Conservation (phyloP, 2,888 invertebrate genomes). For the Pachycephus smyrnensis region DNA sequence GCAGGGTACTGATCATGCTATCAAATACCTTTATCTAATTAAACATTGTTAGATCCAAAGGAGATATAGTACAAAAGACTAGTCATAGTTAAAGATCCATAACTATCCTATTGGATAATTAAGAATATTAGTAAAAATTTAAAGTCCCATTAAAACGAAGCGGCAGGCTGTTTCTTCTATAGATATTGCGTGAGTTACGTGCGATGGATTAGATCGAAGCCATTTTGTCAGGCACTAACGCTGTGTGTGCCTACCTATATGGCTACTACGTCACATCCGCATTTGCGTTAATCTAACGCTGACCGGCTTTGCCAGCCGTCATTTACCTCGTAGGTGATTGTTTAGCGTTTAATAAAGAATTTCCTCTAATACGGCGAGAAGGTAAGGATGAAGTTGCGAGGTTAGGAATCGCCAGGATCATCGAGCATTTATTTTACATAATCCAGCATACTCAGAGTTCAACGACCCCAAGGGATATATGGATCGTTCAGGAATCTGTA, state of each 20-base stretch:
- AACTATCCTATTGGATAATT: not conserved
- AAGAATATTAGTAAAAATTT: not conserved
- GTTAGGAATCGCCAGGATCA: not conserved
- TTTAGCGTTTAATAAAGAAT: not conserved
- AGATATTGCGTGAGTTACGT: not conserved
- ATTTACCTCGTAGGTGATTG: not conserved
- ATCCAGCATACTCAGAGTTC: not conserved
- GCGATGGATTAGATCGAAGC: not conserved
- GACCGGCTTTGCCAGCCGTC: not conserved
- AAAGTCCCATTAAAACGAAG: not conserved
- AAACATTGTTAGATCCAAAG: not conserved
- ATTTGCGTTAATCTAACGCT: constrained; percentile 59
- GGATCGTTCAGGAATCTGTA: not conserved
- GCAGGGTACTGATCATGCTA: not conserved
- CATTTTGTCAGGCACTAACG: not conserved
- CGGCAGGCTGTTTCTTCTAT: not conserved
- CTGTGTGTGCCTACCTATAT: not conserved
- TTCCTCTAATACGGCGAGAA: not conserved
- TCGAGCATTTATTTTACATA: not conserved
- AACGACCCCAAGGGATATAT: not conserved
- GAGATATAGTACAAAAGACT: not conserved
- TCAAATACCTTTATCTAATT: not conserved
- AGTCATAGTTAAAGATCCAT: not conserved
- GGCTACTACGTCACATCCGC: constrained; percentile 61
- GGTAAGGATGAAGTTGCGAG: not conserved